Percentiles rank a stretch among this genome's conserved stretches.
phyloP scores from a whole-genome alignment of 2,113 vertebrate genomes.

The Poeciliopsis retropinna region DNA sequence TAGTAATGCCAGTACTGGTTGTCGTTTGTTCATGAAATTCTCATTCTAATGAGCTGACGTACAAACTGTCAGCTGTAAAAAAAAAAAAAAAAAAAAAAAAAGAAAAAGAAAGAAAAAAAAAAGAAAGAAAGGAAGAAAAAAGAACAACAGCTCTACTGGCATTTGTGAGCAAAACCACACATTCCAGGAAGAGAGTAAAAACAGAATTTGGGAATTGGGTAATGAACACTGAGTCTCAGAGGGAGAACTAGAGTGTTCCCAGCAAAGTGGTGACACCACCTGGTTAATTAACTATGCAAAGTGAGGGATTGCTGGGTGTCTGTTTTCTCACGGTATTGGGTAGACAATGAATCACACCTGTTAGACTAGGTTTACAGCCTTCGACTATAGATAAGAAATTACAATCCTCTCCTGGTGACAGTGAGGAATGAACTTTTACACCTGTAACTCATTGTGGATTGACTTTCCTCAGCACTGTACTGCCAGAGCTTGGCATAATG shows the following conservation, averaged over 20 bases:
- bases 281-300: conserved; percentile 54
- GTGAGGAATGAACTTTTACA: conserved; percentile 18
- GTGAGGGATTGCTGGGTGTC: conserved; percentile 10
- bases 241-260: conserved; percentile 50
- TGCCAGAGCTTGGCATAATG: not conserved
- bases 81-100: conserved; percentile 65
- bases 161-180: conserved; percentile 46
- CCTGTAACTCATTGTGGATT: conserved; percentile 14
- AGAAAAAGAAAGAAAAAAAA: conserved; percentile 70
- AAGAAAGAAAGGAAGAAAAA: conserved; percentile 65
- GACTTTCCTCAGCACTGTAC: not conserved
- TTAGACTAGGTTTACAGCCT: conserved; percentile 45
- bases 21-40: conserved; percentile 37
- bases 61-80: conserved; percentile 57
- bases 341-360: conserved; percentile 60
- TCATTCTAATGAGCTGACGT: conserved; percentile 68
- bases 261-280: conserved; percentile 44
- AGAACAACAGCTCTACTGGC: conserved; percentile 40
- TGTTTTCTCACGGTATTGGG: conserved; percentile 67
- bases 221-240: conserved; percentile 33
- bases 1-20: conserved; percentile 13
- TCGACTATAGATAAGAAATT: conserved; percentile 53
- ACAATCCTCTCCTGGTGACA: conserved; percentile 13
- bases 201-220: conserved; percentile 51
- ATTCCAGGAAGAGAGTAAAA: conserved; percentile 62